phyloP scores from a whole-genome alignment of 2,888 invertebrate genomes.

The Lysandra bellargus region DNA sequence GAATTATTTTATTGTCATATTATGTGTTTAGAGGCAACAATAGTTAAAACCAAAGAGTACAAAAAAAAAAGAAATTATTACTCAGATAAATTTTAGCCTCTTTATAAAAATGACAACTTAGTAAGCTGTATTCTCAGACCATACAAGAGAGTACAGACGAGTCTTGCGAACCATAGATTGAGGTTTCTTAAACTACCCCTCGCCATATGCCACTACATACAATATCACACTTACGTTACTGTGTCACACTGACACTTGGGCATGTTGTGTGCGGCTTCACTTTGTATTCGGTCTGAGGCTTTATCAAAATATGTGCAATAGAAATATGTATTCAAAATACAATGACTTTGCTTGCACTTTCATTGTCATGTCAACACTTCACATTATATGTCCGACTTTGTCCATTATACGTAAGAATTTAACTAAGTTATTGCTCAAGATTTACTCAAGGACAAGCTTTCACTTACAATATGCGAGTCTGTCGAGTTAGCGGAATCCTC shows the following conservation, averaged over 20 bases:
- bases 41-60: background rate
- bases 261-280: background rate
- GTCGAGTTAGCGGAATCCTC: slow-evolving; percentile 64
- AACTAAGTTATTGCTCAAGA: slow-evolving; percentile 61
- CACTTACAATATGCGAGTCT: slow-evolving; percentile 67
- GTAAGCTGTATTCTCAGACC: slow-evolving; percentile 16
- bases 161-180: background rate
- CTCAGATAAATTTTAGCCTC: slow-evolving; percentile 39
- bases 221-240: too few species aligned
- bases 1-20: slow-evolving; percentile 8
- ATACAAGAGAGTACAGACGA: background rate
- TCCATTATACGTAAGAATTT: slow-evolving; percentile 54
- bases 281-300: background rate
- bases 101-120: slow-evolving; percentile 32
- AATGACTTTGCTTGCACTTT: slow-evolving; percentile 35
- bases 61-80: slow-evolving; percentile 30
- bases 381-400: slow-evolving; percentile 38
- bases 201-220: background rate
- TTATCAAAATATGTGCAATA: slow-evolving; percentile 1
- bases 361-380: slow-evolving; percentile 30
- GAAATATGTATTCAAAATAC: slow-evolving; percentile 33
- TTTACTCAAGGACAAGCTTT: slow-evolving; percentile 63
- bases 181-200: background rate
- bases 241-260: background rate
- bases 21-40: slow-evolving; percentile 6